Evolutionary conservation across 1,140 invertebrate genomes (phyloP).

Genomic region (Lepidostoma basale): DNA sequence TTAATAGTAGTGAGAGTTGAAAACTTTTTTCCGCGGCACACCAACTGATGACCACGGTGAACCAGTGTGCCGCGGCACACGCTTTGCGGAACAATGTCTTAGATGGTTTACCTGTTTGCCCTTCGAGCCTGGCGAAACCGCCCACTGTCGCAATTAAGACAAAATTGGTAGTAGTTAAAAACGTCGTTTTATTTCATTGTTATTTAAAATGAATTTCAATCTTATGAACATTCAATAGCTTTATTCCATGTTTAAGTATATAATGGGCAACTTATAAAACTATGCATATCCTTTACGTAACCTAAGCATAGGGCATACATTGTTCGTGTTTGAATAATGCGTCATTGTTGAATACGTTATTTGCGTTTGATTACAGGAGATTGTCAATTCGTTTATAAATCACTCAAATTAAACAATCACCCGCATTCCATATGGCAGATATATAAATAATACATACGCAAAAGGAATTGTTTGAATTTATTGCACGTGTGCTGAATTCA

Average conservation of each 20-base stretch:
- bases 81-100: too few species aligned
- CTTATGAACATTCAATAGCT: not conserved
- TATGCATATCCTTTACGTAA: not conserved
- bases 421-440: not conserved
- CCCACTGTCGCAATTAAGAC: too few species aligned
- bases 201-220: not conserved
- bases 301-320: not conserved
- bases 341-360: constrained; percentile 15
- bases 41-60: constrained; percentile 21
- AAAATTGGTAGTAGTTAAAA: not conserved
- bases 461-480: not conserved
- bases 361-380: constrained; percentile 1
- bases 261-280: not conserved
- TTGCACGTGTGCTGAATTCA: not conserved
- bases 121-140: too few species aligned
- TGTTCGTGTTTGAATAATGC: constrained; percentile 5
- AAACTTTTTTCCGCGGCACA: constrained; percentile 28
- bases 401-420: constrained; percentile 2
- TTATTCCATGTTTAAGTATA: not conserved
- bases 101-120: too few species aligned
- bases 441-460: not conserved
- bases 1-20: too few species aligned
- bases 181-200: not conserved
- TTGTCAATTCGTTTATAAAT: not conserved
- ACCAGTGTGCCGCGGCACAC: constrained; percentile 25